A percentile compares a stretch with the other conserved stretches of the same genome.
Conservation (phyloP, 2,888 invertebrate species). For the Aphodius sticticus region DNA sequence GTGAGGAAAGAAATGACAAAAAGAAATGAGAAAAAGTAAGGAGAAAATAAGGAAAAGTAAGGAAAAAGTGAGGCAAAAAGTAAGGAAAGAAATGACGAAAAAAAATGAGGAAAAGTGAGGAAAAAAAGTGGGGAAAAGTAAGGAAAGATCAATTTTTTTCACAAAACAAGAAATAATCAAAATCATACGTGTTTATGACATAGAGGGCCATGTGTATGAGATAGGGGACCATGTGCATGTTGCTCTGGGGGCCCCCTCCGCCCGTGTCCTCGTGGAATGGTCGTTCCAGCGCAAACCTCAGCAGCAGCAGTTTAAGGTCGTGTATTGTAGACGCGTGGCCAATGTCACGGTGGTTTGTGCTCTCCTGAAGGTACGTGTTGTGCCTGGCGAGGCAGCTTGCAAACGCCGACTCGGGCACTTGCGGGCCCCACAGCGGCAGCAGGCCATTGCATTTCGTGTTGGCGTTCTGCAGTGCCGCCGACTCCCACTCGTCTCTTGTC, state of each 20-base stretch:
- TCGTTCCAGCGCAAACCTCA: constrained; percentile 91
- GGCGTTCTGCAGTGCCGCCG: constrained; percentile 96
- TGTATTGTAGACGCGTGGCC: constrained; percentile 85
- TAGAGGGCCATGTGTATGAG: constrained; percentile 94
- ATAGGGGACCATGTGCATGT: constrained; percentile 96
- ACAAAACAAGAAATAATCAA: constrained; percentile 9
- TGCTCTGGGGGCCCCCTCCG: constrained; percentile 95
- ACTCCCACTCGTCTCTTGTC: constrained; percentile 95
- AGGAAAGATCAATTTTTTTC: background rate
- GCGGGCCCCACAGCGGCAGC: constrained; percentile 95
- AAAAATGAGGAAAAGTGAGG: no score
- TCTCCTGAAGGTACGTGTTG: constrained; percentile 82
- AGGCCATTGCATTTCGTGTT: constrained; percentile 98
- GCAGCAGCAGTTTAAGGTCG: constrained; percentile 88
- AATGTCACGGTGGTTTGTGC: constrained; percentile 79
- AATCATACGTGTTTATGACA: constrained; percentile 83
- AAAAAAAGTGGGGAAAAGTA: background rate
- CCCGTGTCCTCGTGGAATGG: constrained; percentile 98
- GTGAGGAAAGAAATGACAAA: no score
- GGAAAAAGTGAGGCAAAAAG: no score
- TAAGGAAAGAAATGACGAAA: no score
- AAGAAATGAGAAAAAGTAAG: no score
- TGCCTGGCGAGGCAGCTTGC: constrained; percentile 93
- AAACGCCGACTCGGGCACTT: constrained; percentile 91
- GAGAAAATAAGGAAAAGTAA: no score